Conservation (phyloP, 2,113 vertebrate genomes). For the Hipposideros armiger region DNA sequence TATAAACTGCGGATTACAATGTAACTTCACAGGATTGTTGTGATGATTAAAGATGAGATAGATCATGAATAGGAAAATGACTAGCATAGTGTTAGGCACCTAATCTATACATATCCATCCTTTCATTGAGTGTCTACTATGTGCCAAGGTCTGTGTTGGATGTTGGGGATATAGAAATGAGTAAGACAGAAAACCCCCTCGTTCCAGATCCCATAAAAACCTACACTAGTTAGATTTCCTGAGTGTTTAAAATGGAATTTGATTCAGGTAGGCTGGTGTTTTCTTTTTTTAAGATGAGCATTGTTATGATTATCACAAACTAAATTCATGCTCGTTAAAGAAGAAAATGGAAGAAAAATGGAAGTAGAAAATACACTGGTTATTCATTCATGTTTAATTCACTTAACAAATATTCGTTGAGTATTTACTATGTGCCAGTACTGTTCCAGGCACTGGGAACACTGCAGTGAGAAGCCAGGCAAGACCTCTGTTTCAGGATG, state of each 20-base stretch:
- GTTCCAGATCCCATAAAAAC: background rate
- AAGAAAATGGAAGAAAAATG: background rate
- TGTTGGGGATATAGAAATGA: background rate
- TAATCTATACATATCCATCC: no score
- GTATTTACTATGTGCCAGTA: no score
- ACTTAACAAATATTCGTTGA: background rate
- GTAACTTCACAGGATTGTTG: background rate
- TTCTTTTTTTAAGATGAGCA: background rate
- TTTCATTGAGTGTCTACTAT: accelerated
- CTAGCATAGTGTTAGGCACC: accelerated
- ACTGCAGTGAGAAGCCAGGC: background rate
- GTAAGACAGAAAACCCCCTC: background rate
- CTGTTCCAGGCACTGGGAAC: background rate
- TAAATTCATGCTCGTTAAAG: background rate
- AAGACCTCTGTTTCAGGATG: background rate
- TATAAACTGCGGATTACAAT: background rate
- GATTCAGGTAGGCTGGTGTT: background rate
- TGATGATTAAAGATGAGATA: background rate
- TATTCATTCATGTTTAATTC: background rate
- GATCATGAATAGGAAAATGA: no score
- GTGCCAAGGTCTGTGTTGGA: background rate
- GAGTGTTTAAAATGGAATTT: background rate
- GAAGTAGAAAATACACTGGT: background rate
- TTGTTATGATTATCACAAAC: background rate
- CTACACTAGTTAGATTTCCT: background rate